Conservation (phyloP, 2,888 invertebrate genomes). For the Dichetophora obliterata region DNA sequence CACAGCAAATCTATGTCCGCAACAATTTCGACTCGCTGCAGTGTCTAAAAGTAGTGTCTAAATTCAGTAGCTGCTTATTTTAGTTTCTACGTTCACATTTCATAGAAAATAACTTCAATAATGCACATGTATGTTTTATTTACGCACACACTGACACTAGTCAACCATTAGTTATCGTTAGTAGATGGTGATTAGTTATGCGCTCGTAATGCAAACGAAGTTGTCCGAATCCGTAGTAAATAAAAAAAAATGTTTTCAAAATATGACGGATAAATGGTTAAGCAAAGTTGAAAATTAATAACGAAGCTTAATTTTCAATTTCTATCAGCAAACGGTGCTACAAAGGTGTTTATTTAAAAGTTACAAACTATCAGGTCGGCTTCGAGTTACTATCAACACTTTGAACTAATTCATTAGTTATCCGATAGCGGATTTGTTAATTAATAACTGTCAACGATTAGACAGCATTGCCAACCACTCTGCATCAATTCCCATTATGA, state of each 20-base stretch:
- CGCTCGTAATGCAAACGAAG: slow-evolving; percentile 3
- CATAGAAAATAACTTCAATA: no score
- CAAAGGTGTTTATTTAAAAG: neutral
- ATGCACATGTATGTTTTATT: neutral
- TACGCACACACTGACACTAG: neutral
- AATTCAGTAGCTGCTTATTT: neutral
- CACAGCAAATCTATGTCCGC: neutral
- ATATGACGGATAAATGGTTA: neutral
- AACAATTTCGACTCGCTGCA: neutral
- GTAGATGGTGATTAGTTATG: slow-evolving; percentile 21
- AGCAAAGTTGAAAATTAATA: slow-evolving; percentile 2
- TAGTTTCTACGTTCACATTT: no score
- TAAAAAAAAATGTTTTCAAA: slow-evolving; percentile 5
- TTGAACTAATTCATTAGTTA: neutral
- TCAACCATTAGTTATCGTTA: slow-evolving; percentile 29
- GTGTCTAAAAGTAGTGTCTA: neutral
- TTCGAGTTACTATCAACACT: neutral
- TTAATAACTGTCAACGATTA: slow-evolving; percentile 13
- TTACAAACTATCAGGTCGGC: neutral
- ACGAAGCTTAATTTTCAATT: neutral
- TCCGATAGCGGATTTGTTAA: neutral
- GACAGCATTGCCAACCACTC: neutral
- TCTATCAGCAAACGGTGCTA: neutral
- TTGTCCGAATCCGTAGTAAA: neutral
- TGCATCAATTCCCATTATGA: neutral